Evolutionary conservation across 2,888 invertebrate species (phyloP).

Genomic region (Hydriomena furcata): DNA sequence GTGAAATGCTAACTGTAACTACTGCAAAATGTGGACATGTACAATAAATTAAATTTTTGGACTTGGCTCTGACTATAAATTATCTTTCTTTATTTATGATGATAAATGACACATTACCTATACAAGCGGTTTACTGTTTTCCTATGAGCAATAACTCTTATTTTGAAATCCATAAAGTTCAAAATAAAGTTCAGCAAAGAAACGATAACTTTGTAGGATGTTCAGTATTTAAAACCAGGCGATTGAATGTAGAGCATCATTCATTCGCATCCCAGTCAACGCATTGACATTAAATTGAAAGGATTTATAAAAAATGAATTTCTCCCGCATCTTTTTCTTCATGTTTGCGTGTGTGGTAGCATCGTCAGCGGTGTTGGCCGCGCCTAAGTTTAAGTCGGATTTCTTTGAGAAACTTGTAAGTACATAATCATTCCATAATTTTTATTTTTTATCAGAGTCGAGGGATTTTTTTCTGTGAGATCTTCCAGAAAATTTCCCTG

Average conservation of each 20-base stretch:
- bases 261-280: slow-evolving; percentile 14
- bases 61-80: slow-evolving; percentile 5
- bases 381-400: slow-evolving; percentile 57
- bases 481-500: no score
- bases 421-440: no score
- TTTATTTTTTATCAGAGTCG: no score
- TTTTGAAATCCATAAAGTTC: neutral
- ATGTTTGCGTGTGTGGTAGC: slow-evolving; percentile 52
- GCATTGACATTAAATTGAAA: slow-evolving; percentile 15
- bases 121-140: neutral
- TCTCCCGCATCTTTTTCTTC: slow-evolving; percentile 51
- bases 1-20: no score
- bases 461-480: no score
- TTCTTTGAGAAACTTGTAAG: slow-evolving; percentile 63
- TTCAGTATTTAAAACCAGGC: slow-evolving; percentile 11
- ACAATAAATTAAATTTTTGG: no score
- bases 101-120: no score
- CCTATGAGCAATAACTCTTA: neutral
- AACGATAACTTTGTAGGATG: neutral
- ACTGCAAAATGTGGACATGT: no score
- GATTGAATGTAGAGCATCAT: slow-evolving; percentile 16
- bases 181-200: neutral
- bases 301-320: slow-evolving; percentile 55
- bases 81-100: no score
- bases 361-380: slow-evolving; percentile 48